phyloP scores from a whole-genome alignment of 2,797 vertebrate species.

The Smutsia gigantea region DNA sequence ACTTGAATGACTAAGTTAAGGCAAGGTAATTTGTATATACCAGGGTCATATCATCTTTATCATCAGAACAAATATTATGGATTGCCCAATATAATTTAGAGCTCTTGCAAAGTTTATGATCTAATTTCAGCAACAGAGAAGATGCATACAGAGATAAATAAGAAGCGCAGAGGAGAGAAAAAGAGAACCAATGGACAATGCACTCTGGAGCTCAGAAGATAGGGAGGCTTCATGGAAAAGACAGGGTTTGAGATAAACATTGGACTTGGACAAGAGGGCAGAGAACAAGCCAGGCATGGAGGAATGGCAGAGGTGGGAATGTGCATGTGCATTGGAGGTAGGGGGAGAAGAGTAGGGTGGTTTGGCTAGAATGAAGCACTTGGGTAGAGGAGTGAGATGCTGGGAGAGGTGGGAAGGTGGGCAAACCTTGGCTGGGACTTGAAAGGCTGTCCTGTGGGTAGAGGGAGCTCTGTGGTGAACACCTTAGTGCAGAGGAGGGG shows the following conservation, averaged over 20 bases:
- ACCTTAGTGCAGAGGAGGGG: neutral
- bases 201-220: neutral
- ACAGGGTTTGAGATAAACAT: neutral
- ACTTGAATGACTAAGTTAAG: conserved; percentile 28
- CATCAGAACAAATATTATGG: conserved; percentile 14
- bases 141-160: neutral
- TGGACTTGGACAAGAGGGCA: neutral
- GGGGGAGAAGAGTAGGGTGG: neutral
- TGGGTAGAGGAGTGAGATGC: neutral
- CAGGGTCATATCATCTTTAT: neutral
- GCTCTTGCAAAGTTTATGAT: neutral
- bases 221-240: neutral
- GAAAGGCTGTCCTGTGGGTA: neutral
- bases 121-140: neutral
- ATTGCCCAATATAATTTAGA: neutral
- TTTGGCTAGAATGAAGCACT: neutral
- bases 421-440: neutral
- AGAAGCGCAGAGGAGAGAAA: neutral
- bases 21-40: conserved; percentile 5
- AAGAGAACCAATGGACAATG: neutral
- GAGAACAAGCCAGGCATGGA: neutral
- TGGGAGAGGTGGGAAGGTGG: neutral
- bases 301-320: neutral
- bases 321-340: too few relatives aligned
- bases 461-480: neutral